phyloP scores from a whole-genome alignment of 2,113 vertebrate species.

The Dolichotis patagonum region DNA sequence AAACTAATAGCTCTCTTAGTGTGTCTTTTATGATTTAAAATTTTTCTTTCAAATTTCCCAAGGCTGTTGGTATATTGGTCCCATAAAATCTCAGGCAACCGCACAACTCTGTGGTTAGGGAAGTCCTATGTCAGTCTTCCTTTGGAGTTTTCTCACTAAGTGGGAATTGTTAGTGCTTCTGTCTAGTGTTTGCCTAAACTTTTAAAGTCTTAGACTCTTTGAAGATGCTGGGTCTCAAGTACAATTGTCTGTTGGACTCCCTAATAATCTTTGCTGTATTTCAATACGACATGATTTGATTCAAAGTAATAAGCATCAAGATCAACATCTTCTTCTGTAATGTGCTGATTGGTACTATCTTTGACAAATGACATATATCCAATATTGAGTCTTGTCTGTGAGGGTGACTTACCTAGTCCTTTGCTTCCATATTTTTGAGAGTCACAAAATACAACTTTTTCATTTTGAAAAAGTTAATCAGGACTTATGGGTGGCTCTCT shows the following conservation, averaged over 20 bases:
- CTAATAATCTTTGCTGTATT: conserved; percentile 99
- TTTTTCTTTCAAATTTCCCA: not conserved
- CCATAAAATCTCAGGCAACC: not conserved
- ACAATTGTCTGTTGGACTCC: not conserved
- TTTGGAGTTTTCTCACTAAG: not conserved
- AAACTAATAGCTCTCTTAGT: not conserved
- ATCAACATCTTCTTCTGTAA: conserved; percentile 95
- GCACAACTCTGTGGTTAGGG: not conserved
- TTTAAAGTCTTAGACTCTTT: not conserved
- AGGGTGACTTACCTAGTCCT: conserved; percentile 84
- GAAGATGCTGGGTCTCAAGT: not conserved
- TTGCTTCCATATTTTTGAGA: conserved; percentile 83
- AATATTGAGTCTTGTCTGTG: conserved; percentile 83
- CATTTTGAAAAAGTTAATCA: conserved; percentile 84
- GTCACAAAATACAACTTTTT: conserved; percentile 84
- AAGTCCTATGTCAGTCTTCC: not conserved
- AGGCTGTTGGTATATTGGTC: not conserved
- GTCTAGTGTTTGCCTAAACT: not conserved
- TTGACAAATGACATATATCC: conserved; percentile 88
- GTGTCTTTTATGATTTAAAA: not conserved
- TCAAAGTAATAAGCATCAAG: conserved; percentile 99
- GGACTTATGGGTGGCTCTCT: conserved; percentile 82
- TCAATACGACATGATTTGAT: conserved; percentile 99
- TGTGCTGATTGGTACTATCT: conserved; percentile 89
- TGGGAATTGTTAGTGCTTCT: not conserved